A percentile compares a stretch with the other conserved stretches of the same genome.
Conservation (phyloP, 2,113 vertebrate species). For the Ranitomeya imitator region DNA sequence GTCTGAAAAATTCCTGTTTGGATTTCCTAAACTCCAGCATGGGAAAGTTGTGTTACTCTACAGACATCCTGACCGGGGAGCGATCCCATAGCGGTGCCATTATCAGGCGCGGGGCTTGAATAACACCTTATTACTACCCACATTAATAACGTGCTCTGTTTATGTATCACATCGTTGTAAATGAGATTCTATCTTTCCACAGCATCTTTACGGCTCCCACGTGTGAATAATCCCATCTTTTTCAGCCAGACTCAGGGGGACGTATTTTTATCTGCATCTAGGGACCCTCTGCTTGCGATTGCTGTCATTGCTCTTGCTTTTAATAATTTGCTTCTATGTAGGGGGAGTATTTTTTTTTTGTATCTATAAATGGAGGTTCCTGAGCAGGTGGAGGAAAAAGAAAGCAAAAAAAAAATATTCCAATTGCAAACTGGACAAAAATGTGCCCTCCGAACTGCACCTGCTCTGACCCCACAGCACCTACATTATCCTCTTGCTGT, state of each 20-base stretch:
- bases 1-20: background rate
- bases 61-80: background rate
- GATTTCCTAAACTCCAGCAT: background rate
- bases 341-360: background rate
- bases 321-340: background rate
- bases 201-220: background rate
- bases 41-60: background rate
- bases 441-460: background rate
- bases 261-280: background rate
- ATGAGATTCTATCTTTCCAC: background rate
- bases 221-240: background rate
- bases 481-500: background rate
- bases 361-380: constrained; percentile 17
- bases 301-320: constrained; percentile 1
- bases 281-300: constrained; percentile 6
- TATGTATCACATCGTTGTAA: background rate
- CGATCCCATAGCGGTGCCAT: background rate
- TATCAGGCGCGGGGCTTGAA: background rate
- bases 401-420: background rate
- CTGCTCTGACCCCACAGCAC: constrained; percentile 10
- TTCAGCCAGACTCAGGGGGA: background rate
- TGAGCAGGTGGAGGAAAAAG: constrained; percentile 29
- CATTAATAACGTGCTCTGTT: background rate
- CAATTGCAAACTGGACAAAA: constrained; percentile 12
- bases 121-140: background rate